A percentile compares a stretch with the other conserved stretches of the same genome.
These are phyloP conservation scores for Schizotus pectinicornis DNA, from an alignment of 2,888 invertebrate species.

Conservation along the genomic window DNA sequence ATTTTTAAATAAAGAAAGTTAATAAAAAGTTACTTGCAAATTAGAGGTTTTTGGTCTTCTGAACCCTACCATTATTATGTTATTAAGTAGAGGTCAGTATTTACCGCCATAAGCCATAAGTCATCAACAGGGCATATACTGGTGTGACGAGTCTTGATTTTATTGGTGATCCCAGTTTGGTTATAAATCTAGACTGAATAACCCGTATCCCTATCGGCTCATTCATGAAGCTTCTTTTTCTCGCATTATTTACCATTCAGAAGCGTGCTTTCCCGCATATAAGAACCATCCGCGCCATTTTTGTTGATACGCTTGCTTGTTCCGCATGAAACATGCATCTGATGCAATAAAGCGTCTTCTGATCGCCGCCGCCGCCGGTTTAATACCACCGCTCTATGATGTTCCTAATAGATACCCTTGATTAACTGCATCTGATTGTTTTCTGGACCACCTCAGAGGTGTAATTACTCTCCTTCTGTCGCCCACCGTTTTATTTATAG, in stretches of 20 bases:
- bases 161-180: not conserved
- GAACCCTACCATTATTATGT: too few species aligned
- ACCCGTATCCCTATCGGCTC: slow-evolving; percentile 2
- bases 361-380: not conserved
- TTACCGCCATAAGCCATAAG: too few species aligned
- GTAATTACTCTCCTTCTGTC: slow-evolving; percentile 7
- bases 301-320: too few species aligned
- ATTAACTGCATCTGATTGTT: slow-evolving; percentile 20
- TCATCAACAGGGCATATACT: too few species aligned
- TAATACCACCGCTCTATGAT: not conserved
- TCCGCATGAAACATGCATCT: not conserved
- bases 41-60: too few species aligned
- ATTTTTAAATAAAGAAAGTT: too few species aligned
- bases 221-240: slow-evolving; percentile 5
- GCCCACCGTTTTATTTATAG: too few species aligned
- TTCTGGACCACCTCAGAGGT: slow-evolving; percentile 21
- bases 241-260: too few species aligned
- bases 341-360: slow-evolving; percentile 1
- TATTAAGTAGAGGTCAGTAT: too few species aligned
- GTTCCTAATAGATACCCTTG: slow-evolving; percentile 21
- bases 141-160: not conserved
- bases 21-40: too few species aligned
- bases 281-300: too few species aligned
- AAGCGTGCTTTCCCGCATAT: too few species aligned
- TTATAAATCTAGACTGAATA: slow-evolving; percentile 6